Percentiles rank a stretch among this genome's conserved stretches.
Evolutionary conservation across 2,113 vertebrate species (phyloP).

Genomic region (Etheostoma cragini): DNA sequence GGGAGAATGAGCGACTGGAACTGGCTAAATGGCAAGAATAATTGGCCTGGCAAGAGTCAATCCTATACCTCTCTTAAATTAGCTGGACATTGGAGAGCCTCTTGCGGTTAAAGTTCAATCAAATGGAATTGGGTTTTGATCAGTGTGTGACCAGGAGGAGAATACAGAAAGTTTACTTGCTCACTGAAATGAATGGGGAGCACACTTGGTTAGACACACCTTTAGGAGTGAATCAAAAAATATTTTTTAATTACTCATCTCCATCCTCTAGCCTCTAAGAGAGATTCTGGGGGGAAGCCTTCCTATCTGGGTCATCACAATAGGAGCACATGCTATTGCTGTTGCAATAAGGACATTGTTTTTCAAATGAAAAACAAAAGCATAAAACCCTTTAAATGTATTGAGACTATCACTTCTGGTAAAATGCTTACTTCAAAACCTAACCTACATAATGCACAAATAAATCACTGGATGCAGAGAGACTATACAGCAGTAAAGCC

Average conservation of each 20-base stretch:
- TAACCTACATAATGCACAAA: background rate
- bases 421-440: background rate
- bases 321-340: background rate
- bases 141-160: slow-evolving; percentile 20
- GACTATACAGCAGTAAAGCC: slow-evolving; percentile 34
- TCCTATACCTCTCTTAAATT: slow-evolving; percentile 24
- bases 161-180: slow-evolving; percentile 6
- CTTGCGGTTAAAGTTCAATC: slow-evolving; percentile 26
- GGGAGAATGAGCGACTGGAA: background rate
- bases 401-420: background rate
- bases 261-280: slow-evolving; percentile 1
- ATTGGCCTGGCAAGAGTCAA: slow-evolving; percentile 17
- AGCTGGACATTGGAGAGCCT: slow-evolving; percentile 15
- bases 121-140: slow-evolving; percentile 23
- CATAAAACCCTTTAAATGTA: background rate
- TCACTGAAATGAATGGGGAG: background rate
- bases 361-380: background rate
- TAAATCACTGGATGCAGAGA: slow-evolving; percentile 12
- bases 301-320: background rate
- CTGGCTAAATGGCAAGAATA: slow-evolving; percentile 16
- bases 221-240: slow-evolving; percentile 2
- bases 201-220: background rate
- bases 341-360: background rate
- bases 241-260: background rate
- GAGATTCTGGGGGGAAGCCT: background rate